Evolutionary conservation across 92 coral and sea anemone genomes (phyloP).

Genomic region (Paramuricea clavata): DNA sequence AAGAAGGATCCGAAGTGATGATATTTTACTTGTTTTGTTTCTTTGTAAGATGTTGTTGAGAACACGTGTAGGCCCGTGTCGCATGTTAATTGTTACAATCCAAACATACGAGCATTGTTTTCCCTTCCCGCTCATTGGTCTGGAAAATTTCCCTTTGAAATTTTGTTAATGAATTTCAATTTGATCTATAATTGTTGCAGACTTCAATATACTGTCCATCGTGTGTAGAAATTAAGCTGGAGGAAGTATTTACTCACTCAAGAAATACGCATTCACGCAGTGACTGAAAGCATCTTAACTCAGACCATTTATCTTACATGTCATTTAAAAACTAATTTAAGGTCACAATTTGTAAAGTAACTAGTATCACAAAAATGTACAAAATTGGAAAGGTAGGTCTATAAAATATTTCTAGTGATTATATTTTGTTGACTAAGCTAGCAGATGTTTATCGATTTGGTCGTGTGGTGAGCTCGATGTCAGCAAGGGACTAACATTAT

Average conservation of each 20-base stretch:
- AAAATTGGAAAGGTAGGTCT: background rate
- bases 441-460: constrained; percentile 51
- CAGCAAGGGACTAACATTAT: constrained; percentile 7
- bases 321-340: constrained; percentile 5
- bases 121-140: constrained; percentile 34
- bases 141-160: constrained; percentile 38
- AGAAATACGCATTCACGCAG: constrained; percentile 17
- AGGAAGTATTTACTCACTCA: constrained; percentile 46
- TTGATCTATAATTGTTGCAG: constrained; percentile 39
- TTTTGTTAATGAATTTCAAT: constrained; percentile 51
- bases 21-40: constrained; percentile 30
- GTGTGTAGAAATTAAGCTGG: constrained; percentile 36
- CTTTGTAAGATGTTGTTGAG: constrained; percentile 44
- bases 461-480: constrained; percentile 51
- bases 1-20: constrained; percentile 12
- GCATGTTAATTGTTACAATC: constrained; percentile 35
- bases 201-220: constrained; percentile 42
- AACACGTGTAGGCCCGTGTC: constrained; percentile 47
- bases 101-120: constrained; percentile 37
- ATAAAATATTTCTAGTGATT: constrained; percentile 19
- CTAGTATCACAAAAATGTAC: background rate
- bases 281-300: background rate
- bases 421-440: constrained; percentile 46
- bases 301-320: background rate
- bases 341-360: constrained; percentile 2